Conservation (phyloP, 2,797 vertebrate genomes). For the Lacerta agilis region DNA sequence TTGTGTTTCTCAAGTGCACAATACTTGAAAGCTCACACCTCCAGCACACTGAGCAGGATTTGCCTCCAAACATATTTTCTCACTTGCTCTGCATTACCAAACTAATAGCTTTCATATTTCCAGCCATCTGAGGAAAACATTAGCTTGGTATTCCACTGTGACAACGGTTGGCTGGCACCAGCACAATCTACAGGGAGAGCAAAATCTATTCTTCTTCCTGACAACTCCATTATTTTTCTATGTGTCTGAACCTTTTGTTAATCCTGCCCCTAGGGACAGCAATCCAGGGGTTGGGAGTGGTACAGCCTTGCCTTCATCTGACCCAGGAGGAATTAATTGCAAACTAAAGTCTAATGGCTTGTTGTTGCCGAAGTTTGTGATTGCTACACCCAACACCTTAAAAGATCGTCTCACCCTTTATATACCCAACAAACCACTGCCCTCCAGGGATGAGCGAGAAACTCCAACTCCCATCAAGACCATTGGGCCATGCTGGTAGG, state of each 20-base stretch:
- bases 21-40: neutral
- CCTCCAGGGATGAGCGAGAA: no score
- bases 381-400: no score
- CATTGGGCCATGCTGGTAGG: no score
- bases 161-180: conserved; percentile 49
- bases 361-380: no score
- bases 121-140: conserved; percentile 18
- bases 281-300: neutral
- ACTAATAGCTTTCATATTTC: conserved; percentile 6
- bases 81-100: neutral
- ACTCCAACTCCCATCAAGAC: no score
- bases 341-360: neutral
- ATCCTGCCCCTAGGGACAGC: conserved; percentile 27
- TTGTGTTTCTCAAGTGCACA: no score
- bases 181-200: conserved; percentile 27
- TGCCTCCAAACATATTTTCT: neutral
- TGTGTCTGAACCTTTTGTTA: conserved; percentile 36
- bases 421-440: no score
- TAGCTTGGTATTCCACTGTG: conserved; percentile 32
- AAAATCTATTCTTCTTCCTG: conserved; percentile 45
- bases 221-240: conserved; percentile 63
- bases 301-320: neutral
- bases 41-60: neutral
- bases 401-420: no score
- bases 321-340: neutral